Evolutionary conservation across 1,140 invertebrate genomes (phyloP), one percentile per base, ranked within the genome.

Genomic region (Drosophila suzukii): DNA sequence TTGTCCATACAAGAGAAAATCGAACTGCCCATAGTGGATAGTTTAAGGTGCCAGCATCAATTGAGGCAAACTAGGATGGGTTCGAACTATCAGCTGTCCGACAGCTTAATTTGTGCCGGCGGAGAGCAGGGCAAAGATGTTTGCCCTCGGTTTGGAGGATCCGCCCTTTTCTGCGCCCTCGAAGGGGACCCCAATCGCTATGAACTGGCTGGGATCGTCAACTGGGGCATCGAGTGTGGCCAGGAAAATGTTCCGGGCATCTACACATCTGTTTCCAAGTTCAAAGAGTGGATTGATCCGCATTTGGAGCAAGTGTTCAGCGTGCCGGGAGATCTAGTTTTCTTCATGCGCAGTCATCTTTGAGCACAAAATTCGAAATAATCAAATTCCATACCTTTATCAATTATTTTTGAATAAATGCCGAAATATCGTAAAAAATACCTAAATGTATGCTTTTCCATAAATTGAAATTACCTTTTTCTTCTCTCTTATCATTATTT

Each of bases 1-100:
- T 2, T 15, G 94, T 7, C 94, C 94, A 4, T 94, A 96, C 36
- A 85, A 96, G 7, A 95, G 84, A 93, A 93, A 75, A 85, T 95
- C 0, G 93, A 93, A 17, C 20, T 95, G 2, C 91, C 93, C 41
- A 92, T 94, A 44, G 92, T 95, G 0, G 68, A 85, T 0, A 73
- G 83, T 17, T 39, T 51, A 0, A 43, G 62, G 0, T 95, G 95
- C 77, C 79, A 93, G 56, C 36, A 17, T 0, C 59, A 81, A 30
- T 86, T 95, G 8, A 81, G 90, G 3, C 6, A 1, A 6, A 34
- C 36, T 7, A 2, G 0, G 3, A 1, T 54, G 27, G 50, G 59
- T 1, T 6, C 92, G 92, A 17, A 67, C 17, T 94, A 93, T 73
- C 78, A 56, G 3, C 76, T 95, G 10, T 76, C 94, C 65, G 20